Evolutionary conservation across 2,888 invertebrate species (phyloP), one percentile per base, ranked within the genome.

Genomic region (Apodemia zela): DNA sequence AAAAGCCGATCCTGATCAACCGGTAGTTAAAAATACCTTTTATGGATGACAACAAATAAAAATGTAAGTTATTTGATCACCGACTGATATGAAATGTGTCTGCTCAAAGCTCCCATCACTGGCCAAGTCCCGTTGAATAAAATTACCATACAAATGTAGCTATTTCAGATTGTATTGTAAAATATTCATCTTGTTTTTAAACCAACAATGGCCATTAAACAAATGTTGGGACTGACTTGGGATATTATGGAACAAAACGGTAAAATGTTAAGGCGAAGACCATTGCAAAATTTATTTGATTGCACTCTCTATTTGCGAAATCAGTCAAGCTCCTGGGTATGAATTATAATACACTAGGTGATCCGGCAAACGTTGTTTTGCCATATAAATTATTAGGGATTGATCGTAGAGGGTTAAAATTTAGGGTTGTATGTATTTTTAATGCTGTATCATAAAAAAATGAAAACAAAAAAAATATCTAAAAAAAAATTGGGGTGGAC

Each of bases 191-290:
- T 21, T 45, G 45, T 45, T 54, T 54, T 54, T 15, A 54, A 54
- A 54, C 15, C 25, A 69, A 71, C 70, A 70, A 68, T 65, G 54
- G 61, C 62, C 67, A 45, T 61, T 63, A 63, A 62, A 65, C 61
- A 66, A 63, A 59, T 66, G 59, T 18, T 60, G 33, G 72, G 75
- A 65, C 74, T 79, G 54, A 54, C 5, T 78, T 77, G 74, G 76
- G 73, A 77, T 73, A 73, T 72, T 68, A 70, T 72, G 75, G 80
- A 82, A 84, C 80, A 80, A 80, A 82, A 78, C 74, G 72, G 45
- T n/a, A 7, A 45, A n/a, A 0, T 0, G n/a, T 17, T 45, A 45
- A n/a, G 45, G 45, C 45, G 45, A n/a, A 45, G 42, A 38, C 13
- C 11, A 11, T 10, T 10, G 42, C 42, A 15, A 15, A n/a, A 17